Evolutionary conservation across 2,113 vertebrate genomes (phyloP), one percentile per base, ranked within the genome.

Genomic region (human (Homo sapiens)): DNA sequence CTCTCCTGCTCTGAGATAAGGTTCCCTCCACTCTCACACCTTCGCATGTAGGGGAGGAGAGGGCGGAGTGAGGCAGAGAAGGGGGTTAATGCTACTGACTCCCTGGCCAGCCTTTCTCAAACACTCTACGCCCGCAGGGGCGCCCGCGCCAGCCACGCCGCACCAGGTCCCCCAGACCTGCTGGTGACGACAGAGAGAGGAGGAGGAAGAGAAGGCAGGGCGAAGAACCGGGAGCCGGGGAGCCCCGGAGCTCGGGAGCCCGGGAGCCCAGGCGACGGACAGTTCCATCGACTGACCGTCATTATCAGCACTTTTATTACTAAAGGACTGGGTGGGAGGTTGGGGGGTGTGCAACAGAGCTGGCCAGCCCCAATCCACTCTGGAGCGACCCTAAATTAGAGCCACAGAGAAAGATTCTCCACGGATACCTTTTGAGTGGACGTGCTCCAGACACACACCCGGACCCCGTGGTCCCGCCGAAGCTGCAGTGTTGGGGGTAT

Each of bases 161-260:
- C 95, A 75, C 94, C 83, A 96, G 95, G 94, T 97, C 96, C 98
- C 98, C 98, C 97, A 96, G 97, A 97, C 98, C 93, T 96, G 97
- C 93, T 90, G 25, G 92, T 98, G 98, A 98, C 97, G 97, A 97
- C 93, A 97, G 75, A 97, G 81, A 23, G 82, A 81, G 82, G 82
- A 80, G 64, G 78, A 45, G 16, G 68, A 48, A 64, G 40, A 61
- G 66, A 38, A 90, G 52, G 61, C 83, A 45, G 27, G 38, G 95
- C 35, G 40, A 55, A 85, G 85, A 93, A 68, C 80, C 68, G 1
- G 25, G 64, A 85, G 88, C 66, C 35, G 18, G 3, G 32, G 83
- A 97, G 84, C 88, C 92, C 88, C n/a, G 86, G 90, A 61, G 45
- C 45, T 45, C 45, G 45, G 17, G 70, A 84, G 93, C 66, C 35